Conservation (phyloP, 2,113 vertebrate genomes). For the Sylvietta virens region DNA sequence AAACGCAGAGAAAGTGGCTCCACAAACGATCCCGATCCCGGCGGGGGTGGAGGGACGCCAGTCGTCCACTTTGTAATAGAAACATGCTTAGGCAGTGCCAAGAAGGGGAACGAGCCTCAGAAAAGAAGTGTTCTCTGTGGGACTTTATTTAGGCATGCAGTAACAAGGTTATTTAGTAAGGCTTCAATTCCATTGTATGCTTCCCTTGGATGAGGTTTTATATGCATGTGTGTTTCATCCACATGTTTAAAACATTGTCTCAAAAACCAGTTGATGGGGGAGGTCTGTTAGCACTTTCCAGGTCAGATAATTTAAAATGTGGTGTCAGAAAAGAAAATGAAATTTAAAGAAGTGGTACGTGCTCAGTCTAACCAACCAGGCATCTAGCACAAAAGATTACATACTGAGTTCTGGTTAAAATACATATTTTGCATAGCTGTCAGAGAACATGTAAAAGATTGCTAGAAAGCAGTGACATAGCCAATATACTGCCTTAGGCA, state of each 20-base stretch:
- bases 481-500: background rate
- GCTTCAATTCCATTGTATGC: background rate
- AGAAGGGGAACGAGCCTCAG: background rate
- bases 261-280: background rate
- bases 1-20: background rate
- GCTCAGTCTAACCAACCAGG: background rate
- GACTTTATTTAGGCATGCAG: background rate
- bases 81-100: background rate
- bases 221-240: background rate
- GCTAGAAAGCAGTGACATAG: background rate
- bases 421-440: background rate
- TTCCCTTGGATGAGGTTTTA: background rate
- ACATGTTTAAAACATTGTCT: background rate
- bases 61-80: background rate
- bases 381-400: background rate
- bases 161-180: background rate
- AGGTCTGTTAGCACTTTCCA: background rate
- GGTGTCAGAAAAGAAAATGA: background rate
- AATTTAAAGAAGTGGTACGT: background rate
- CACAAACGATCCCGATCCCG: fast-evolving
- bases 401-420: background rate
- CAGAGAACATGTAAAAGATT: background rate
- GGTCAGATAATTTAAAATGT: background rate
- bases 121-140: background rate
- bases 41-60: background rate